Base-by-base conservation (phyloP, 2,113 vertebrate species). In the Oxyura jamaicensis region DNA sequence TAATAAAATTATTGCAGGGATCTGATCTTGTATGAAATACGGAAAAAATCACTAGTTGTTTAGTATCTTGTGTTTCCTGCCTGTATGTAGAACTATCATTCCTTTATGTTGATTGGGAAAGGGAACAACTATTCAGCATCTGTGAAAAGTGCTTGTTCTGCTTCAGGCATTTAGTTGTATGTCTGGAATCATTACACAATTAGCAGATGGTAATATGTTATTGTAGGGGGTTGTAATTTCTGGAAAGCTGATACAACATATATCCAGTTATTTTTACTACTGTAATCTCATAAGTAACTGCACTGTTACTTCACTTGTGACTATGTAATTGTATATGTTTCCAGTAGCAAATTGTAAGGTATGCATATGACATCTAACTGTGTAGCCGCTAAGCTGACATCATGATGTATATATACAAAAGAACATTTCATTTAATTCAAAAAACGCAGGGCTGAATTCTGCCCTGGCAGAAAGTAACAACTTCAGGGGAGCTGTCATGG, bases 211-310 rank as follows among this genome's bases (percentile, higher is more conserved):
- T 22, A 84, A 46, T 82, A 35, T 6, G 8, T 72, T 83, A 22
- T 68, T 60, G 48, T 53, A 84, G 33, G 50, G 72, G 73, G 39
- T 44, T 74, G 50, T 91, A 89, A 89, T 91, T 91, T 90, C 74
- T 83, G 84, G 42, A 85, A 85, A 83, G 85, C 3, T 55, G 52
- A 44, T 74, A 21, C 1, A 5, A 35, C 26, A 5, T 89, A 86
- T 88, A 96, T 87, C 48, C 60, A 66, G 4, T 83, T 92, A 77
- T 19, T 91, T 92, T 88, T 89, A 91, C 83, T 96, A 88, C 93
- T 94, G 93, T 82, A 94, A 69, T 63, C 83, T 8, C 31, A 15
- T 60, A 83, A 79, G 66, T 88, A 95, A 93, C 39, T 8, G 53
- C 69, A 92, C 73, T 81, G 90, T 94, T 95, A 75, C 83, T 92